phyloP scores from a whole-genome alignment of 2,113 vertebrate genomes.

The Paradisaea rubra region DNA sequence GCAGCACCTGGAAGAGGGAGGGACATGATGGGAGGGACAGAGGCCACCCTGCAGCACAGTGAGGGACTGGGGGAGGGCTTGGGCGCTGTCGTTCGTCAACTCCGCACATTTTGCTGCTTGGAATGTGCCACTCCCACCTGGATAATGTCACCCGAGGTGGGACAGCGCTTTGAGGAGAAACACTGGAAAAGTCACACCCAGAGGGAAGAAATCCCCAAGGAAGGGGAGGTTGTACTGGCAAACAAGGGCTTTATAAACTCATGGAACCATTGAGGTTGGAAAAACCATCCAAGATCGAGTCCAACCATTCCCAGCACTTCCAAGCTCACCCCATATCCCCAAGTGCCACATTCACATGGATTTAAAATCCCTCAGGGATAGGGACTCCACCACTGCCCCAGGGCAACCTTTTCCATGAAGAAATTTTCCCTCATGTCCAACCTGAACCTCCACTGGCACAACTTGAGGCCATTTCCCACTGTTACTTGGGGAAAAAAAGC shows the following conservation, averaged over 20 bases:
- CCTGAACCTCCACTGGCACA: background rate
- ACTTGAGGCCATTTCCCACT: rapidly evolving
- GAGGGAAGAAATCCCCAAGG: rapidly evolving
- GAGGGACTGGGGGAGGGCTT: background rate
- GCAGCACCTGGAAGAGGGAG: background rate
- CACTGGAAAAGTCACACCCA: rapidly evolving
- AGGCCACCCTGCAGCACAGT: background rate
- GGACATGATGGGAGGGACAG: background rate
- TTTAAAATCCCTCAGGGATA: background rate
- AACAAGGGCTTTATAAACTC: background rate
- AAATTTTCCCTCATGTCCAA: background rate
- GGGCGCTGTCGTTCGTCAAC: rapidly evolving
- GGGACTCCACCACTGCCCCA: too few relatives aligned
- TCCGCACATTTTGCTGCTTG: rapidly evolving
- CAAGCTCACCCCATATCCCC: background rate
- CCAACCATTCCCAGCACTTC: background rate
- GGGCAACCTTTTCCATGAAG: background rate
- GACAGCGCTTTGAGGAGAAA: rapidly evolving
- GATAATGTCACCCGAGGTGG: rapidly evolving
- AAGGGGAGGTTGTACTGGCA: background rate
- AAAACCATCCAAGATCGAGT: rapidly evolving
- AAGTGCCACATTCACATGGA: background rate
- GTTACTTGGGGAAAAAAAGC: background rate
- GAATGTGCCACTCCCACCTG: rapidly evolving
- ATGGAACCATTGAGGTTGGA: background rate